Percentiles rank a stretch among this genome's conserved stretches.
Conservation (phyloP, 2,113 vertebrate species). For the Spermophilus dauricus region DNA sequence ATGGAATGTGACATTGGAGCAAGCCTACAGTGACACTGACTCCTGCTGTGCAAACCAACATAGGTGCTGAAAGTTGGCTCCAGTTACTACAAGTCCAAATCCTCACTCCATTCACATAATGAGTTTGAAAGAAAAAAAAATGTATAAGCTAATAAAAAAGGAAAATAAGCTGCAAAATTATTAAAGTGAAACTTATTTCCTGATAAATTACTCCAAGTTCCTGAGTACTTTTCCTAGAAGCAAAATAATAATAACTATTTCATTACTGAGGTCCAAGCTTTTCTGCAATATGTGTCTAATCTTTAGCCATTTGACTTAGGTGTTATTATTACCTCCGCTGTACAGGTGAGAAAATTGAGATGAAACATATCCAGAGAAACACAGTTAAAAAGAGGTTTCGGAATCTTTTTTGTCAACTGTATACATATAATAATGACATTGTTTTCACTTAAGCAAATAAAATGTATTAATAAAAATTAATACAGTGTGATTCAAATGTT, state of each 20-base stretch:
- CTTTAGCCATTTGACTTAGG: background rate
- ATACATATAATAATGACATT: background rate
- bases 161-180: background rate
- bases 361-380: background rate
- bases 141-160: background rate
- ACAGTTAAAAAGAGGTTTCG: background rate
- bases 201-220: background rate
- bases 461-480: background rate
- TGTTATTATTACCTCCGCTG: background rate
- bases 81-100: background rate
- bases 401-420: background rate
- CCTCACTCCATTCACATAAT: background rate
- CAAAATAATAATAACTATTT: background rate
- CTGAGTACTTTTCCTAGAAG: background rate
- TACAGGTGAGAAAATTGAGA: background rate
- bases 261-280: background rate
- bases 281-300: background rate
- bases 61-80: background rate
- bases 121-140: background rate
- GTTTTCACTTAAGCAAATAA: background rate
- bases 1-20: background rate
- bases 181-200: background rate
- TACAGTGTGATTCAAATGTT: background rate
- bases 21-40: background rate
- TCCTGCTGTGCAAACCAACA: rapidly evolving